Evolutionary conservation across 2,888 invertebrate species (phyloP), one percentile per base, ranked within the genome.

Genomic region (Ariolimax columbianus): DNA sequence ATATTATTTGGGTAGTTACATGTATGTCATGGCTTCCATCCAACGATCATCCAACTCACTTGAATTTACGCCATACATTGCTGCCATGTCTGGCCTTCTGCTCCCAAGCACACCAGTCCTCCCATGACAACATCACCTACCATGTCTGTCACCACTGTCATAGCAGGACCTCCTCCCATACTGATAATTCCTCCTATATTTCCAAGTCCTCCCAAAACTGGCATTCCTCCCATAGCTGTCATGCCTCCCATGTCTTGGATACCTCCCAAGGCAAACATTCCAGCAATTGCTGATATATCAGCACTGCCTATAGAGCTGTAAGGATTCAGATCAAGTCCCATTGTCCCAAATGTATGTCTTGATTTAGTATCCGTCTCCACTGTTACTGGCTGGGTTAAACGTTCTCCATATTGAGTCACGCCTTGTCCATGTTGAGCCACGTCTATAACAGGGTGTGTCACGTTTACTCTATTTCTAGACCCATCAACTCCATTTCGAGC

Each of bases 61-160:
- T 81, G 81, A 51, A 36, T 81, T 81, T 55, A 81, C 72, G n/a
- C 82, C 82, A 30, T 30, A 14, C 82, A 82, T 82, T 9, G 36
- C 81, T 47, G 55, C 72, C 68, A 70, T 70, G 0, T 33, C 70
- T 7, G 81, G 51, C 70, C 70, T 81, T 26, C 51, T n/a, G n/a
- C 72, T 47, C 81, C 81, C 68, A 81, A 72, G 3, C 17, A 26
- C 9, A 72, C 36, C 81, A 81, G 70, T 26, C 72, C 77, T 30
- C 77, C 77, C 63, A 81, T 81, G 14, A 26, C 70, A 4, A 33
- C 36, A 70, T 47, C 26, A 33, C 81, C 72, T 47, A 59, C 77
- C 81, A 81, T 81, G 33, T 51, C 70, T 6, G 81, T 51, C 51
- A 81, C 36, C 1, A 51, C 81, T 23, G 36, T 33, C 68, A 70